Percentiles rank a stretch among this genome's conserved stretches.
Conservation (phyloP, 2,113 vertebrate species). For the Mustela nigripes region DNA sequence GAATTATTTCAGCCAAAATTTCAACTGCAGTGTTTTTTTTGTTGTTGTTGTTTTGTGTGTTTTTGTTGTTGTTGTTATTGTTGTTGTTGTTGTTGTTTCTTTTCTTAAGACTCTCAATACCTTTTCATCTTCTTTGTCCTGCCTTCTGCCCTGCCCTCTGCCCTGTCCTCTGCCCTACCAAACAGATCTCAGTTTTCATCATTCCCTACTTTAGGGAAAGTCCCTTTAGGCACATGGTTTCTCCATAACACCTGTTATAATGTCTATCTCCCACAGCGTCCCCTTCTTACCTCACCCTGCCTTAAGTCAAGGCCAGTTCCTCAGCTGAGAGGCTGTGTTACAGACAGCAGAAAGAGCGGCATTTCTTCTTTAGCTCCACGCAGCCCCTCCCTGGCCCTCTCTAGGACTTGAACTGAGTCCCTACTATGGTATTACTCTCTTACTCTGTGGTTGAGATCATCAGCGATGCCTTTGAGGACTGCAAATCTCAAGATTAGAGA, state of each 20-base stretch:
- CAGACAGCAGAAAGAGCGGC: not conserved
- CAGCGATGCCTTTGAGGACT: not conserved
- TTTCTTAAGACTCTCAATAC: not conserved
- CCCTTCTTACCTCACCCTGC: not conserved
- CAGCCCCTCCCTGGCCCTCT: not conserved
- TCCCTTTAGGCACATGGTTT: too few species aligned
- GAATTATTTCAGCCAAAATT: not conserved
- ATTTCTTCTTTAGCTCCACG: not conserved
- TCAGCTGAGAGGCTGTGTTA: not conserved
- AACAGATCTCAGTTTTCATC: not conserved
- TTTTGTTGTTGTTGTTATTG: too few species aligned
- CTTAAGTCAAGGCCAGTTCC: too few species aligned
- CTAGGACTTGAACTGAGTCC: not conserved
- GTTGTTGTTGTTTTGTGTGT: too few species aligned
- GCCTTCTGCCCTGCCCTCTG: not conserved
- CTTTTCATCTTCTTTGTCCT: not conserved
- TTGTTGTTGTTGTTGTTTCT: not conserved
- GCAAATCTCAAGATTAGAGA: not conserved
- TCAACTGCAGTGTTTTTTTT: not conserved
- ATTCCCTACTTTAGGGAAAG: not conserved
- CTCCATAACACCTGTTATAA: too few species aligned
- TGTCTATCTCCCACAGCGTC: not conserved
- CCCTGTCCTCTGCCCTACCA: not conserved
- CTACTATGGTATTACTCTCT: too few species aligned
- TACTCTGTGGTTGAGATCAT: not conserved